Percentiles rank a stretch among this genome's conserved stretches.
Evolutionary conservation across 2,113 vertebrate genomes (phyloP).

Genomic region (Smithornis capensis): DNA sequence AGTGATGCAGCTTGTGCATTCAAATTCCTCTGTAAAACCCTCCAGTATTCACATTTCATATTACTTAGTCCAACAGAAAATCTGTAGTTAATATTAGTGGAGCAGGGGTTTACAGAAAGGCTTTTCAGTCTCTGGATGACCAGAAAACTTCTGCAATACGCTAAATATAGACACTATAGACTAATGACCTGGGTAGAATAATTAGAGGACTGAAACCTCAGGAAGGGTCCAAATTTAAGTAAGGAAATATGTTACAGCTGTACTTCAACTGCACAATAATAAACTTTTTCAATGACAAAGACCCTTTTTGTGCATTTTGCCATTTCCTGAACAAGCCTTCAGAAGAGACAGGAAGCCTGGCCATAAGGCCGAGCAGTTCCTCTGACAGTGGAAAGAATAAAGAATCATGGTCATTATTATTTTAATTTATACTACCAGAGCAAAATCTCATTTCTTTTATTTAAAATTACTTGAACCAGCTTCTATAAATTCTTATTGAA

Average conservation of each 20-base stretch:
- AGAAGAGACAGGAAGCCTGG: conserved; percentile 62
- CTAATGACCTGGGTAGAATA: conserved; percentile 43
- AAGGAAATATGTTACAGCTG: conserved; percentile 44
- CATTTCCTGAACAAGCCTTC: conserved; percentile 43
- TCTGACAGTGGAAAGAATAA: conserved; percentile 49
- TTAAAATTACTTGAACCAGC: background rate
- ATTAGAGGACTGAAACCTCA: conserved; percentile 39
- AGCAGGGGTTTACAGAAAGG: background rate
- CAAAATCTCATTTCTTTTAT: background rate
- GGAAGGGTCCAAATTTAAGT: conserved; percentile 36
- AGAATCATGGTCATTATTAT: background rate
- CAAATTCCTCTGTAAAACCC: background rate
- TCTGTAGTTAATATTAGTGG: background rate
- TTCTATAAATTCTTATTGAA: conserved; percentile 29
- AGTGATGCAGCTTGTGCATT: background rate
- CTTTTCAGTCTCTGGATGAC: background rate
- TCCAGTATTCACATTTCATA: background rate
- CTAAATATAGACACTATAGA: conserved; percentile 7
- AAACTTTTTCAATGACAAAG: conserved; percentile 48
- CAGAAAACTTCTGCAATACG: background rate
- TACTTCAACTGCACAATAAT: conserved; percentile 49
- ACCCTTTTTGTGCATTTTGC: conserved; percentile 15
- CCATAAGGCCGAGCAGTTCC: conserved; percentile 30
- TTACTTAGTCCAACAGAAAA: background rate
- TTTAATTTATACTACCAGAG: conserved; percentile 13